Conservation (phyloP, 1,140 invertebrate species). For the Drosophila micromelanica region DNA sequence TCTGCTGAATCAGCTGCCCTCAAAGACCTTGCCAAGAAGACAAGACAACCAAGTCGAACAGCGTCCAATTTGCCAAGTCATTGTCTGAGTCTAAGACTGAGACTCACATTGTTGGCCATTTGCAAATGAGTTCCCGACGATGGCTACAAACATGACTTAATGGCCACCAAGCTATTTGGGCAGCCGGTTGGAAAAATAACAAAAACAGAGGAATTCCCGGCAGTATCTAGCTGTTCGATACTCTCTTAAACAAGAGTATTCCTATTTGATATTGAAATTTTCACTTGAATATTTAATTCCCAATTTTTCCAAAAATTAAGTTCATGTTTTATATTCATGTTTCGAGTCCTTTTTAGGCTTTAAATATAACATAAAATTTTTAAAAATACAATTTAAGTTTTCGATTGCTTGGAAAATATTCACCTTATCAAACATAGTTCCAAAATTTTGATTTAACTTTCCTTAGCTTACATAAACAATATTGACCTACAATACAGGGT, state of each 20-base stretch:
- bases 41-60: slow-evolving; percentile 43
- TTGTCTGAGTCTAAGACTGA: slow-evolving; percentile 42
- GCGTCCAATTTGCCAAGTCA: slow-evolving; percentile 62
- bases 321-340: too few relatives aligned
- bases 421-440: too few relatives aligned
- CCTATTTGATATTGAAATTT: too few relatives aligned
- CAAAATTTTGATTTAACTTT: background rate
- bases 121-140: slow-evolving; percentile 69
- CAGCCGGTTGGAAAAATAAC: slow-evolving; percentile 43
- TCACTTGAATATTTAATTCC: too few relatives aligned
- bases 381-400: too few relatives aligned
- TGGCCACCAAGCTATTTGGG: slow-evolving; percentile 64
- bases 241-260: background rate
- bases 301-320: too few relatives aligned
- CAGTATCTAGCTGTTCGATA: slow-evolving; percentile 5
- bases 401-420: too few relatives aligned
- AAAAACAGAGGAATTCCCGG: background rate
- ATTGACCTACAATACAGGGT: slow-evolving; percentile 11
- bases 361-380: too few relatives aligned
- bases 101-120: slow-evolving; percentile 57
- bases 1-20: slow-evolving; percentile 72
- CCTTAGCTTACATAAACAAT: background rate
- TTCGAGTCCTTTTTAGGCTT: too few relatives aligned
- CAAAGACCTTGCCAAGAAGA: slow-evolving; percentile 44
- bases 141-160: slow-evolving; percentile 29